Evolutionary conservation across 2,888 invertebrate species (phyloP).

Genomic region (Meghimatium bilineatum): DNA sequence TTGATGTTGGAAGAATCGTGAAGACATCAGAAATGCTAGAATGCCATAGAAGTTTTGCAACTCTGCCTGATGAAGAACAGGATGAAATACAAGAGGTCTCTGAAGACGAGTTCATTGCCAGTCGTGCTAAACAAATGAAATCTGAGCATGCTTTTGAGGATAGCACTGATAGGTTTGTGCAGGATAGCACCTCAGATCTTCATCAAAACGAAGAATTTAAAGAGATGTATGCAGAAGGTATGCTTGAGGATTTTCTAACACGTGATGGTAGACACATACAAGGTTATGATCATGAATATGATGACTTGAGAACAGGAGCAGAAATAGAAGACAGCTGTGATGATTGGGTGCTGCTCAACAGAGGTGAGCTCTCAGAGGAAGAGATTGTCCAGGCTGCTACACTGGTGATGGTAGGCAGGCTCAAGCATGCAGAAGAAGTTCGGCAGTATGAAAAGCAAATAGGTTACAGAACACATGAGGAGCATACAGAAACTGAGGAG

Average conservation of each 20-base stretch:
- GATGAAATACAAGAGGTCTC: conserved; percentile 36
- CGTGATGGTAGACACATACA: background rate
- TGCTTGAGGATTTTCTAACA: background rate
- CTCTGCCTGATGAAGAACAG: conserved; percentile 45
- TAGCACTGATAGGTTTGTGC: conserved; percentile 18
- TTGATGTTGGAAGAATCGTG: conserved; percentile 1
- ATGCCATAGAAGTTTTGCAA: conserved; percentile 20
- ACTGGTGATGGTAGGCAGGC: conserved; percentile 17
- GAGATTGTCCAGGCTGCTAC: conserved; percentile 40
- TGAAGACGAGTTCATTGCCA: conserved; percentile 6
- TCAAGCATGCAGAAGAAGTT: background rate
- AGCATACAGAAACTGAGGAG: conserved; percentile 15
- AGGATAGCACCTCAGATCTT: background rate
- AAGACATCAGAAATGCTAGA: background rate
- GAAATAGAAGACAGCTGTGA: conserved; percentile 46
- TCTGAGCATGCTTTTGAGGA: background rate
- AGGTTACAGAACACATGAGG: background rate
- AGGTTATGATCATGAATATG: background rate
- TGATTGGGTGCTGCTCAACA: conserved; percentile 64
- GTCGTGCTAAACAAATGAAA: background rate
- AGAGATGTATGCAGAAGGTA: background rate
- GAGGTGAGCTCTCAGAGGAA: conserved; percentile 53
- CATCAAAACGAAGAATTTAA: background rate
- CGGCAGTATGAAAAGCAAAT: background rate
- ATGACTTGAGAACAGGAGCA: conserved; percentile 11